Evolutionary conservation across 2,888 invertebrate species (phyloP).

Genomic region (Anoplius nigerrimus): DNA sequence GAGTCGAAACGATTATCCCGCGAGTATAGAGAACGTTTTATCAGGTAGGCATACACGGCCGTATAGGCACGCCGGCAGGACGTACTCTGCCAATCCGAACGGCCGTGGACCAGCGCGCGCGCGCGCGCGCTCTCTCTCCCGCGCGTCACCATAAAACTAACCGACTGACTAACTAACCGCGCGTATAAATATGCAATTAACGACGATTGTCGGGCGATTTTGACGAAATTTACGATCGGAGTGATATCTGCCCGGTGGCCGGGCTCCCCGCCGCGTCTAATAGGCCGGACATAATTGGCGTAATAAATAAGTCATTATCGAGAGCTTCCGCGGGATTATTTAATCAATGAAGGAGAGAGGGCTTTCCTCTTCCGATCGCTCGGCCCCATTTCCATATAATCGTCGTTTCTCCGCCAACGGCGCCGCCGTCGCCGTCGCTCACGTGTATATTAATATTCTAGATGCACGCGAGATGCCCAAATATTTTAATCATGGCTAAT

Average conservation of each 20-base stretch:
- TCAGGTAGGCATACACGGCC: conserved; percentile 20
- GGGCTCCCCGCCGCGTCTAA: conserved; percentile 63
- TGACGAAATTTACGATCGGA: conserved; percentile 59
- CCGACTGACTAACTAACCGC: conserved; percentile 48
- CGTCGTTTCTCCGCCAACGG: conserved; percentile 49
- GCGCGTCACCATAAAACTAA: conserved; percentile 56
- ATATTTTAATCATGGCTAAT: conserved; percentile 75
- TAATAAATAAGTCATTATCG: conserved; percentile 74
- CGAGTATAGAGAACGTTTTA: conserved; percentile 43
- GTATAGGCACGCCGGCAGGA: not conserved
- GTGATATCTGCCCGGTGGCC: conserved; percentile 45
- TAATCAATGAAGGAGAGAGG: conserved; percentile 70
- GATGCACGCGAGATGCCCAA: conserved; percentile 73
- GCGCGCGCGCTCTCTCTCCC: not conserved
- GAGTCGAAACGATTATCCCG: conserved; percentile 48
- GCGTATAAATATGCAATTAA: conserved; percentile 63
- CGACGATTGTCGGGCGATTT: conserved; percentile 64
- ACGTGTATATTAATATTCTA: conserved; percentile 72
- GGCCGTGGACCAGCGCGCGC: not conserved
- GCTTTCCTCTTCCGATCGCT: conserved; percentile 63
- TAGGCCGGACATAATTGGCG: conserved; percentile 70
- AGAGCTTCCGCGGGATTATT: conserved; percentile 64
- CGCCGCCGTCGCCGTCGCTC: conserved; percentile 42
- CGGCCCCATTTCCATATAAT: conserved; percentile 71
- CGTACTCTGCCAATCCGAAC: too few species aligned